Base-by-base conservation (phyloP, 2,113 vertebrate species). In the Trogon melanurus region DNA sequence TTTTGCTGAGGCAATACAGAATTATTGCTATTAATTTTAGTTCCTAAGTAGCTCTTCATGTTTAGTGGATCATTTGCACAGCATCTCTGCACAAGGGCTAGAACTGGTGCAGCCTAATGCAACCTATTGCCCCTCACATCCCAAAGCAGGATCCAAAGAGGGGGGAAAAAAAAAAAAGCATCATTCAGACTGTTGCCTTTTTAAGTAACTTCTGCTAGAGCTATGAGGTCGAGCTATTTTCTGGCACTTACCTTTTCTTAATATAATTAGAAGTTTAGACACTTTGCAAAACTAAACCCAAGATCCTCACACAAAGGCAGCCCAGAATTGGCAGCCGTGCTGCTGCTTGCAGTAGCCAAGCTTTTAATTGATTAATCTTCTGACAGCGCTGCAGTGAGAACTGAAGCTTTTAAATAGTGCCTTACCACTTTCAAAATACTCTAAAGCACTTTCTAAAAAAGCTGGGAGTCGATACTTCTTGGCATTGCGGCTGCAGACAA, bases 351-450 rank as follows among this genome's bases (percentile, higher is more conserved):
- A n/a, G 29, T 62, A 80, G 85, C 60, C 38, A 73, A 48, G 67
- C 34, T 93, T 92, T 94, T 85, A 70, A 88, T 93, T 91, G 79
- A 78, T 93, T 85, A 38, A 51, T 78, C 74, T 91, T 85, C 58
- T 78, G 26, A 58, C 50, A 91, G 47, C 16, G 25, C 51, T 82
- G n/a, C 36, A 62, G 16, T 47, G n/a, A 47, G 36, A 70, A 70
- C 27, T 7, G 32, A 95, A 61, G 38, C 17, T 91, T 93, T 96
- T 58, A 76, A 88, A 83, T n/a, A 56, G n/a, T 50, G n/a, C 27
- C 71, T 79, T 57, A 17, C 11, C 66, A 16, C 34, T 85, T 79
- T 70, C 47, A 56, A 85, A 72, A 66, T 87, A 58, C 30, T 62
- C 36, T 67, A 14, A 89, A 82, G 41, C 41, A 16, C 47, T 96